Base-by-base conservation (phyloP, 1,140 invertebrate genomes). In the Drosophila baimaii region DNA sequence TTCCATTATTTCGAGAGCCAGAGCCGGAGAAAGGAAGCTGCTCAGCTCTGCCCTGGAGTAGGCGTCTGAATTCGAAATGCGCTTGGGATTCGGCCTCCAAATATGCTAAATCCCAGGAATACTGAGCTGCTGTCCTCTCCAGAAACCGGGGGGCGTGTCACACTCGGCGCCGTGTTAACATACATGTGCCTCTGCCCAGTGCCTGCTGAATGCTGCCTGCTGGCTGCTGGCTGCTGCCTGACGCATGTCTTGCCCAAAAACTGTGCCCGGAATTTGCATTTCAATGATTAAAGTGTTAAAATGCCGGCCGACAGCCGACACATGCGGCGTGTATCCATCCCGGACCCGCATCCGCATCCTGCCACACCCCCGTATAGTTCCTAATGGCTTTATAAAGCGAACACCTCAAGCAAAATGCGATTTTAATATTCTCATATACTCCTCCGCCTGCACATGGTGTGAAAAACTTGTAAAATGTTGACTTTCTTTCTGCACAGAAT, bases 231-330 rank as follows among this genome's bases (percentile, higher is more conserved):
- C 41, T 57, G 41, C 41, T 43, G 68, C 15, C 52, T 55, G 49
- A 54, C 71, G 57, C 68, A 44, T 74, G 61, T 85, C 74, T 66
- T 63, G 35, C 57, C 58, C 49, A 52, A 61, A 74, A 66, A 66
- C 62, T 49, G 49, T 55, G 51, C 25, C 39, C 37, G 17, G 62
- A 79, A 85, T 85, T 85, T 86, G 82, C 82, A 85, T 85, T 86
- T 84, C 69, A 81, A 85, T 85, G 82, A 75, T 75, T 55, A 86
- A 85, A 85, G 82, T 85, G 82, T 79, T 86, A 64, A 86, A 86
- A 68, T 72, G 61, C 61, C 58, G 37, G 37, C 51, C 51, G 49
- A 41, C 35, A 37, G 31, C 41, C 49, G 58, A 63, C 57, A 76
- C 46, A 51, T 79, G 59, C 29, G 63, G 39, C 35, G 39, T 29